A percentile compares a stretch with the other conserved stretches of the same genome.
phyloP scores from a whole-genome alignment of 1,140 invertebrate genomes.

The Lepidurus packardi region DNA sequence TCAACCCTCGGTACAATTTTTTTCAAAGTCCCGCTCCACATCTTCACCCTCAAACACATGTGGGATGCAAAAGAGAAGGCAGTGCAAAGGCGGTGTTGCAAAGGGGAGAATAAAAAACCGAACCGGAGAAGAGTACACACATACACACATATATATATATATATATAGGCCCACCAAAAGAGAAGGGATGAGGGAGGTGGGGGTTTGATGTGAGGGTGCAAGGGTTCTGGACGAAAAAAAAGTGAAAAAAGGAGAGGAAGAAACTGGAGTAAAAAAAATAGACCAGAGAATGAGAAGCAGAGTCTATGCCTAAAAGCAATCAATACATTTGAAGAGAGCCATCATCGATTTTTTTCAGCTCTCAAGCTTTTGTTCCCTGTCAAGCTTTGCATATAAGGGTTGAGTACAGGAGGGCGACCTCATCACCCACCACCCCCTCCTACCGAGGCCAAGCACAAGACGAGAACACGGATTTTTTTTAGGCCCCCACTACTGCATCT shows the following conservation, averaged over 20 bases:
- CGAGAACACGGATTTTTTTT: neutral
- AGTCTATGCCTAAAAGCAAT: conserved; percentile 22
- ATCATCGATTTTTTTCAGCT: conserved; percentile 5
- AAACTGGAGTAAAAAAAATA: neutral
- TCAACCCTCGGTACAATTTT: conserved; percentile 6
- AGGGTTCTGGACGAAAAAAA: neutral
- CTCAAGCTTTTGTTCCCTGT: neutral
- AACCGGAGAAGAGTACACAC: neutral
- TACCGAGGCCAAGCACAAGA: too few species aligned
- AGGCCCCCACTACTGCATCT: neutral
- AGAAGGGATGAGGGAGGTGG: neutral
- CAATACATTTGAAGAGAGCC: conserved; percentile 19
- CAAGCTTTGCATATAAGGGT: too few species aligned
- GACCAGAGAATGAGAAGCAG: conserved; percentile 13
- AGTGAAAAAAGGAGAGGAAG: conserved; percentile 15
- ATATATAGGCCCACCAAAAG: neutral
- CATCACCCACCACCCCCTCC: neutral
- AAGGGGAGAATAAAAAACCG: neutral
- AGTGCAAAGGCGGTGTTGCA: neutral
- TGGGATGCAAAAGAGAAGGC: conserved; percentile 17
- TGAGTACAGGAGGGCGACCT: too few species aligned
- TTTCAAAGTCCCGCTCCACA: neutral
- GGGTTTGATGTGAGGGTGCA: neutral
- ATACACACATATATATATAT: neutral
- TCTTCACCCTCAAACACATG: neutral